These are phyloP conservation scores for Adoxophyes honmai DNA, from an alignment of 1,140 invertebrate genomes.

Conservation along the genomic window DNA sequence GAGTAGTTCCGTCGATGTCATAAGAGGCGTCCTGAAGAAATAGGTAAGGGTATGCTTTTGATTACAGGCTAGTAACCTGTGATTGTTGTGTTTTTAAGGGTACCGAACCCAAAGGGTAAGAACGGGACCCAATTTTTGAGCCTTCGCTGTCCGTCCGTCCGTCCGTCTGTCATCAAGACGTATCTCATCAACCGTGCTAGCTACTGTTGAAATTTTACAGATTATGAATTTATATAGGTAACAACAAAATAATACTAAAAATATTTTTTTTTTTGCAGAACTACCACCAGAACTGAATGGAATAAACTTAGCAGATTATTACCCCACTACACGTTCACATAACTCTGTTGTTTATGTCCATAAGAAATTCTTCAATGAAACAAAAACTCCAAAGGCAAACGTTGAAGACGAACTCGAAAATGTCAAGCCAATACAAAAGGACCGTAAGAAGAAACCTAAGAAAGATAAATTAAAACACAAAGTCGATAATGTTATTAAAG, in stretches of 20 bases:
- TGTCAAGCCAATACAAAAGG: neutral
- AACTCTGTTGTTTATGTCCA: constrained; percentile 54
- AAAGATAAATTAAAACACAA: neutral
- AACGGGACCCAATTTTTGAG: no score
- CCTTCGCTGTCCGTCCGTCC: no score
- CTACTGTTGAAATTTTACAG: no score
- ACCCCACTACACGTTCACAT: constrained; percentile 32
- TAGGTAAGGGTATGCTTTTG: no score
- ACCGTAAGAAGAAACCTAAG: neutral
- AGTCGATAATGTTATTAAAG: constrained; percentile 15
- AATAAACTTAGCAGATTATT: constrained; percentile 42
- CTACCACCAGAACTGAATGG: constrained; percentile 27
- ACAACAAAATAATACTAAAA: neutral
- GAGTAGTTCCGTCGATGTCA: no score
- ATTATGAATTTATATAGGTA: no score
- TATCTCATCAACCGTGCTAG: no score
- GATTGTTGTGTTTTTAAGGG: no score
- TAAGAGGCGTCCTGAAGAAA: no score
- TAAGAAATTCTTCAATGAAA: constrained; percentile 42
- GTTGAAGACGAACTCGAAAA: neutral
- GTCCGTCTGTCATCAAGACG: no score
- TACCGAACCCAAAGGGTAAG: no score
- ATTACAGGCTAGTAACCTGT: no score
- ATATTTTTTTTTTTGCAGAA: constrained; percentile 25
- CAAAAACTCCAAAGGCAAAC: neutral